Conservation (phyloP, 2,888 invertebrate species). For the Perithous albicinctus region DNA sequence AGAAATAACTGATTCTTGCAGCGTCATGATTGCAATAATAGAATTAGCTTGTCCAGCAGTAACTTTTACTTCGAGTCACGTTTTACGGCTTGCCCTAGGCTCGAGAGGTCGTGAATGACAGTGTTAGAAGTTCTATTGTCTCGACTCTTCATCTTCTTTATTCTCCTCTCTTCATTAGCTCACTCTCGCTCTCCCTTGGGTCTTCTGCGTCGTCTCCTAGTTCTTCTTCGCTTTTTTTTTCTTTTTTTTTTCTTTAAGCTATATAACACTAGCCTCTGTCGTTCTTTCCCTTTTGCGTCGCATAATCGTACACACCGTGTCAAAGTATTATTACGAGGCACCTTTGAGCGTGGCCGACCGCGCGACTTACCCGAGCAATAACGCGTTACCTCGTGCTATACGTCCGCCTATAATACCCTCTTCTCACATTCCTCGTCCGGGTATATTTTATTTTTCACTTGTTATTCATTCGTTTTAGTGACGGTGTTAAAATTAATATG, state of each 20-base stretch:
- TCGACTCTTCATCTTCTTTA: slow-evolving; percentile 4
- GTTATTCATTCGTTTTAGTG: slow-evolving; percentile 19
- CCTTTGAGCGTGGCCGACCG: slow-evolving; percentile 58
- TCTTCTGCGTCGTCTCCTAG: not conserved
- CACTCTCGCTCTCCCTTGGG: slow-evolving; percentile 29
- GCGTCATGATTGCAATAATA: slow-evolving; percentile 37
- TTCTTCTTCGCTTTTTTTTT: slow-evolving; percentile 1
- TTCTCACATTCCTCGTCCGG: slow-evolving; percentile 49
- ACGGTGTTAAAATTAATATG: slow-evolving; percentile 15
- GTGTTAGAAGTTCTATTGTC: slow-evolving; percentile 52
- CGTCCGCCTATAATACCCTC: slow-evolving; percentile 19
- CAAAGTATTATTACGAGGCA: slow-evolving; percentile 63
- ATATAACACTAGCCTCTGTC: slow-evolving; percentile 26
- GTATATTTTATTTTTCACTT: slow-evolving; percentile 18
- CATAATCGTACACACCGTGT: slow-evolving; percentile 63
- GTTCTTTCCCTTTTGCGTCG: slow-evolving; percentile 69
- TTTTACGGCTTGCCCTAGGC: slow-evolving; percentile 35
- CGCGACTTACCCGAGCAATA: slow-evolving; percentile 40
- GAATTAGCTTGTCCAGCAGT: slow-evolving; percentile 40
- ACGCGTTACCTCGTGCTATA: slow-evolving; percentile 29
- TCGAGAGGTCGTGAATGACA: slow-evolving; percentile 46
- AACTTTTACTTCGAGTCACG: slow-evolving; percentile 48
- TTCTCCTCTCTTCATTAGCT: not conserved
- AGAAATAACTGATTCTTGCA: slow-evolving; percentile 25
- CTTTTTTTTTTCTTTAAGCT: slow-evolving; percentile 23